Base-by-base conservation (phyloP, 2,888 invertebrate genomes). In the Oegoconia quadripuncta region DNA sequence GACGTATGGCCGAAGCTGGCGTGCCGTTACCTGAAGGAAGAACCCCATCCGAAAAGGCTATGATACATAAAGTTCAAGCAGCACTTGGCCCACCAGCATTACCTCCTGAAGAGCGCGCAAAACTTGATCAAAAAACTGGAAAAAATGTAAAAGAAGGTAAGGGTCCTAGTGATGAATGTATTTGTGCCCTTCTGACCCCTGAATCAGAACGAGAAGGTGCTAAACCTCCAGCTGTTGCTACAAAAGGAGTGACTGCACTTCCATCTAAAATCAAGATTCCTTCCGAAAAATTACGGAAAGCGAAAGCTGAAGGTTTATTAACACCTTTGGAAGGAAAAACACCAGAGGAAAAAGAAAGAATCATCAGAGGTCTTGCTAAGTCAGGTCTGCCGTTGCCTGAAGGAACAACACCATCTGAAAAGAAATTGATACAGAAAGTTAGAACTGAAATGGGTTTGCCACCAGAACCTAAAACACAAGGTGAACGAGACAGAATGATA, bases 121-220 rank as follows among this genome's bases (percentile, higher is more conserved):
- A 23, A n/a, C n/a, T n/a, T n/a, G 34, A 40, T 23, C 50, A 51
- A 1, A 54, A 54, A 34, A 37, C 48, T 6, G 25, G 39, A 11
- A 55, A 53, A 3, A 9, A 27, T 20, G 9, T 28, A 7, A 28
- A 2, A 9, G 28, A 9, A 11, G 28, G 27, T 37, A 34, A 40
- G 8, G 14, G 58, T 2, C 58, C 58, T 3, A 52, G 54, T 35
- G 59, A 61, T 36, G 57, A 62, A 46, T 62, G 61, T 38, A 59
- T 62, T 31, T 61, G 59, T 50, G 42, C 58, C 51, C n/a, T n/a
- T 8, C 56, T 56, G 42, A 44, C 55, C 6, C 38, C 45, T 4
- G 48, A 50, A 6, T n/a, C 48, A 59, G 41, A 62, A 58, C 38
- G 55, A 61, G 47, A 46, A 44, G 18, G 48, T 52, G 15, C 7